Conservation (phyloP, 2,888 invertebrate genomes). For the Machimus atricapillus region DNA sequence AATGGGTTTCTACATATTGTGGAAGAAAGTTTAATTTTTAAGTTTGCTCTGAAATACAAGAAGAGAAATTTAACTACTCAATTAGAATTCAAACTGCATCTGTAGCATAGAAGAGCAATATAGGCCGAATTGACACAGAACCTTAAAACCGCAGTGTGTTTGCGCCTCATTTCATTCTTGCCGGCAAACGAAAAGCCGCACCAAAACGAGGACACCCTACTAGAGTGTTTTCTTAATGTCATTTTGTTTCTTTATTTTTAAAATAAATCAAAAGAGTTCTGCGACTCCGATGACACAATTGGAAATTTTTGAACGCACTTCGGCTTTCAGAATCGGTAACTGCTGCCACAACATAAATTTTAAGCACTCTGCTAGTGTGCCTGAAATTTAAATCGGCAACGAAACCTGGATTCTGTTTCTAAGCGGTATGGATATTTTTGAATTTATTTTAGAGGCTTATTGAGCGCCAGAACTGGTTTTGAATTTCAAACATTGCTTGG, state of each 20-base stretch:
- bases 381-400: not conserved
- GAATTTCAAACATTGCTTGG: not conserved
- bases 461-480: not conserved
- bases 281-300: not conserved
- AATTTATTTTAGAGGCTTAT: not conserved
- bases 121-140: not conserved
- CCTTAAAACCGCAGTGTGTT: not conserved
- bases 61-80: not conserved
- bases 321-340: not conserved
- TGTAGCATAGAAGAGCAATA: not conserved
- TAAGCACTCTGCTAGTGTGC: not conserved
- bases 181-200: not conserved
- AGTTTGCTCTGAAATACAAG: not conserved
- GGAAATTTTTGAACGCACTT: not conserved
- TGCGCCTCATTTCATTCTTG: not conserved
- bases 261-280: not conserved
- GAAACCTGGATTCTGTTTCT: not conserved
- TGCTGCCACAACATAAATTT: not conserved
- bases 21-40: not conserved
- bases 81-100: not conserved
- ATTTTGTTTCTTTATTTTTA: not conserved
- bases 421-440: not conserved
- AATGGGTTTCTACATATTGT: not conserved
- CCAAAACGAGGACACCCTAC: not conserved
- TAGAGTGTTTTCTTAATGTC: not conserved